Base-by-base conservation (phyloP, 2,888 invertebrate genomes). In the Mythimna loreyi region DNA sequence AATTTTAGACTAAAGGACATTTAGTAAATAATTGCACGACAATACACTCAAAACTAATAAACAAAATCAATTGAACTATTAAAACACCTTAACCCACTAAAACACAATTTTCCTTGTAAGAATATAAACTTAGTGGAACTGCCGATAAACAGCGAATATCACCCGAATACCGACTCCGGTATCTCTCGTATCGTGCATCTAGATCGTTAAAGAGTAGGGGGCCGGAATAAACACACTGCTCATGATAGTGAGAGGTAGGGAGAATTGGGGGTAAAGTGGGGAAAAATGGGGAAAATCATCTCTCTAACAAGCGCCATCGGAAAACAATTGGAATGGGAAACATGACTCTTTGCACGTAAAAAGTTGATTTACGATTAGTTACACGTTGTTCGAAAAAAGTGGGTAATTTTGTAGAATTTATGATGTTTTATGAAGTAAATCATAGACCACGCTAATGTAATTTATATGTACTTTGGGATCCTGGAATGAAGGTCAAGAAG, bases 231-330 rank as follows among this genome's bases (percentile, higher is more conserved):
- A 81, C 67, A 81, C 82, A 68, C 70, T 66, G 49, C 64, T 64
- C 21, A 59, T 67, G 66, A 82, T 82, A 82, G 75, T 74, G 70
- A 55, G 45, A 53, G 45, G 68, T 65, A 58, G 80, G 53, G 63
- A 19, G 52, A 65, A 55, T 62, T 66, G 60, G 70, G n/a, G n/a
- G n/a, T n/a, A n/a, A n/a, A n/a, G n/a, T n/a, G n/a, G 62, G 67
- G 72, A 13, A 59, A 59, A 57, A 45, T 75, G 71, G 64, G 70
- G 75, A 75, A 80, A 80, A 81, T 78, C 75, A 80, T 73, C 63
- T 64, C 68, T 50, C 78, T 89, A 89, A 89, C 87, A 87, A 88
- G 86, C 82, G 61, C 63, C 75, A 85, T 88, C 78, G 87, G 85
- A 87, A 87, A 86, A 86, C 87, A 82, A 88, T 86, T 72, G 65